Conservation (phyloP, 2,888 invertebrate genomes). For the Eupelmus urozonus region DNA sequence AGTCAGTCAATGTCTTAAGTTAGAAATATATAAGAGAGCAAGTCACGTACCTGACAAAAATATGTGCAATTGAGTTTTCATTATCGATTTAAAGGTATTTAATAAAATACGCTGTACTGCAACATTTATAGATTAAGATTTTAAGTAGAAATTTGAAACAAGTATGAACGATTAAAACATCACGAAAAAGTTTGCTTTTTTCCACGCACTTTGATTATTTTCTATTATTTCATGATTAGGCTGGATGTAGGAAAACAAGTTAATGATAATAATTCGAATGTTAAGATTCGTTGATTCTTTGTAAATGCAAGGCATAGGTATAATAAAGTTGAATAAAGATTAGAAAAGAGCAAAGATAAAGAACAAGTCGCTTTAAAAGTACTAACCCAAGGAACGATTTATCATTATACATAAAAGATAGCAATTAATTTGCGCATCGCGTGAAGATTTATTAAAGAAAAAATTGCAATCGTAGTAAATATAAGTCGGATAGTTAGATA, state of each 20-base stretch:
- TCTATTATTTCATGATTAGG: neutral
- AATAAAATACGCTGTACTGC: neutral
- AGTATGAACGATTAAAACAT: neutral
- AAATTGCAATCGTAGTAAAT: slow-evolving; percentile 11
- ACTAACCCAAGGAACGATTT: neutral
- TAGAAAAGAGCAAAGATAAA: neutral
- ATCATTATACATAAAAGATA: neutral
- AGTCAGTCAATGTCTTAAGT: neutral
- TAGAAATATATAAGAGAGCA: slow-evolving; percentile 5
- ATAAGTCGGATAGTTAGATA: slow-evolving; percentile 26
- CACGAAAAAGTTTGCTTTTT: slow-evolving; percentile 28
- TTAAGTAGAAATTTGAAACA: neutral
- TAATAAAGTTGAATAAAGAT: neutral
- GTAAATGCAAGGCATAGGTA: neutral
- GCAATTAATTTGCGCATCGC: neutral
- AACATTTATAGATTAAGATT: neutral
- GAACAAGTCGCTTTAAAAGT: neutral
- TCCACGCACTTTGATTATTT: slow-evolving; percentile 1
- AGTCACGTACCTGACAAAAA: slow-evolving; percentile 32
- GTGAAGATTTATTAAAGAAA: neutral
- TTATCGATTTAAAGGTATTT: neutral
- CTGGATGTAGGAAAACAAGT: neutral
- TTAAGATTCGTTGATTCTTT: too few relatives aligned
- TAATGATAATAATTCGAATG: neutral
- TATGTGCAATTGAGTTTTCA: neutral